These are phyloP conservation scores for Corella eumyota DNA, from an alignment of 23 tunicate species.

Conservation along the genomic window DNA sequence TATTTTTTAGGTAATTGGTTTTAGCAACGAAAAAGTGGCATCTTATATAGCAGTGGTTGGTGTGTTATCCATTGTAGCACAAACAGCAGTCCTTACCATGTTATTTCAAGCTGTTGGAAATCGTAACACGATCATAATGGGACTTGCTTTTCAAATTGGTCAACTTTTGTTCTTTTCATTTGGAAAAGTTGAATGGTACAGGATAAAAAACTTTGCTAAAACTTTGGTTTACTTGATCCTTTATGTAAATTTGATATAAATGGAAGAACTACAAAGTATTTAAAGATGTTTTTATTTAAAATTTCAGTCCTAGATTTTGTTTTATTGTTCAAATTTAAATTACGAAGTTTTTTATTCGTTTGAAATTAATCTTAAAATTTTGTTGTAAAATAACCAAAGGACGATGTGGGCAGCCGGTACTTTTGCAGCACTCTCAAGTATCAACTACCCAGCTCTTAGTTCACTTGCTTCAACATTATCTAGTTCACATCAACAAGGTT, in stretches of 20 bases:
- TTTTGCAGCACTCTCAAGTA: conserved; percentile 76
- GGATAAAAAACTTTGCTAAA: too few species aligned
- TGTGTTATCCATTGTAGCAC: conserved; percentile 76
- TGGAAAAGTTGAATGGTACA: conserved; percentile 79
- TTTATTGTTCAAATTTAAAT: too few species aligned
- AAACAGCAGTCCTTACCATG: conserved; percentile 72
- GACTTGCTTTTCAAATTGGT: conserved; percentile 74
- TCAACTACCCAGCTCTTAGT: conserved; percentile 84
- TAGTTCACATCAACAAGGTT: conserved; percentile 82
- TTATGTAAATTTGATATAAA: too few species aligned
- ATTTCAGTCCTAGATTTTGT: too few species aligned
- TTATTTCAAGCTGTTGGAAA: conserved; percentile 68
- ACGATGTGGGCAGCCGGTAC: conserved; percentile 92
- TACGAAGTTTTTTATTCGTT: neutral
- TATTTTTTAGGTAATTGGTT: conserved; percentile 78
- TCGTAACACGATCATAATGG: conserved; percentile 56
- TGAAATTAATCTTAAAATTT: too few species aligned
- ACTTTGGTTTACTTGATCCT: too few species aligned
- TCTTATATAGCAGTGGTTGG: conserved; percentile 92
- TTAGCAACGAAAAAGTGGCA: conserved; percentile 83
- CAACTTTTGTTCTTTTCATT: conserved; percentile 73
- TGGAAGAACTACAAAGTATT: too few species aligned
- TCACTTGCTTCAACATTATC: conserved; percentile 73
- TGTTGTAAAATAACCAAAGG: too few species aligned
- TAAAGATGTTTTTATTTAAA: too few species aligned